Percentiles rank a stretch among this genome's conserved stretches.
Evolutionary conservation across 1,140 invertebrate genomes (phyloP).

Genomic region (Dinoponera quadriceps): DNA sequence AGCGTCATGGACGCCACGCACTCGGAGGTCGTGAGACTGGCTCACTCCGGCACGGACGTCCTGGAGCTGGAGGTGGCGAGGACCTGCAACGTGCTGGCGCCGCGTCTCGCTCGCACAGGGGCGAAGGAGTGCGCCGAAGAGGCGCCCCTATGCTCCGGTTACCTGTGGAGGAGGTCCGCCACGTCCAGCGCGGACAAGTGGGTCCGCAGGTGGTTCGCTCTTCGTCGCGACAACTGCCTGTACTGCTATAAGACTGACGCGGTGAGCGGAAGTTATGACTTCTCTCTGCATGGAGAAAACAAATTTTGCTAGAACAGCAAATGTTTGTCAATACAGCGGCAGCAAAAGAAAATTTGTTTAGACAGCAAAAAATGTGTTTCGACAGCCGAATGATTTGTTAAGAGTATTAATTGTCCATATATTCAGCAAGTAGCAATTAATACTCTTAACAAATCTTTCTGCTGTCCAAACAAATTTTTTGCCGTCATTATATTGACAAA

Average conservation of each 20-base stretch:
- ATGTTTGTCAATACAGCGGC: too few species aligned
- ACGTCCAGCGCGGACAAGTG: conserved; percentile 89
- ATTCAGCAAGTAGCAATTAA: too few species aligned
- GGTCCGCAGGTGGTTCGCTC: conserved; percentile 95
- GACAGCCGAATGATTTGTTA: too few species aligned
- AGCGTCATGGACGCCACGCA: conserved; percentile 96
- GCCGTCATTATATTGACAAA: too few species aligned
- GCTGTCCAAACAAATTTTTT: too few species aligned
- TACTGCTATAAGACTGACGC: conserved; percentile 97
- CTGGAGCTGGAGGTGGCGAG: conserved; percentile 95
- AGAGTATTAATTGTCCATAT: too few species aligned
- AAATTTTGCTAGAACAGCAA: too few species aligned
- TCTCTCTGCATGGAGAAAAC: conserved; percentile 21
- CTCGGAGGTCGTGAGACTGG: conserved; percentile 97
- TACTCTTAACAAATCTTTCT: too few species aligned
- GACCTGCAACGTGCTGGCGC: conserved; percentile 92
- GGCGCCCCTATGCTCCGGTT: conserved; percentile 90
- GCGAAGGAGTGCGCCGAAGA: conserved; percentile 86
- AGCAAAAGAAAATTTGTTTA: too few species aligned
- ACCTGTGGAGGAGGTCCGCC: conserved; percentile 91
- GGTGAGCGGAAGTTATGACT: conserved; percentile 85
- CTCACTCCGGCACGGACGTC: conserved; percentile 94
- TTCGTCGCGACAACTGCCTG: conserved; percentile 96
- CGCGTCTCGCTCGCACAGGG: conserved; percentile 79
- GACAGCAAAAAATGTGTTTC: too few species aligned